Base-by-base conservation (phyloP, 2,888 invertebrate genomes). In the Hyalella azteca region DNA sequence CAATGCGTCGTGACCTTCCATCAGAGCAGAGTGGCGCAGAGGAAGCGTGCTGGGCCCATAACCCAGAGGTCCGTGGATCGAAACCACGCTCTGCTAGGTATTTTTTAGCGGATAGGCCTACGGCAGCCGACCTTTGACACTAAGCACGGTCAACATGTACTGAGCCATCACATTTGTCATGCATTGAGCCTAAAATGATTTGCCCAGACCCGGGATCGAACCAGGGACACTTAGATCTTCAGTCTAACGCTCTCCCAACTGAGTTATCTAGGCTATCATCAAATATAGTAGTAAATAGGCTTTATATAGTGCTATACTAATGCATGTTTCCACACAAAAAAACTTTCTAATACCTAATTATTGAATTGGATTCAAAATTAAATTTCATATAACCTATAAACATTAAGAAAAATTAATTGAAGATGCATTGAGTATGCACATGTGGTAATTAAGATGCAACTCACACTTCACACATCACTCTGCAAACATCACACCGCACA, bases 201-300 rank as follows among this genome's bases (percentile, higher is more conserved):
- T 79, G 79, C 75, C 79, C 79, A 79, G 79, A 81, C 81, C 73
- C 78, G 81, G 81, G 81, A 81, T 81, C 81, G 81, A 81, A 81
- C 78, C 78, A 73, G 81, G 81, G 81, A 81, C 81, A 48, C 78
- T 78, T 81, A 81, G 73, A 80, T 80, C 80, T 80, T 80, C 80
- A 80, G 80, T 80, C 80, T 80, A 78, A 80, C 80, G 80, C 80
- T 80, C 80, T 80, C 80, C 80, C 80, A 78, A 80, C 80, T 80
- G 80, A 80, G 80, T 78, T 80, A 80, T 80, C 79, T 79, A 79
- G 79, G 73, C 73, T 1, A 19, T 3, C 13, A 15, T 45, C 45
- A 19, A 15, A 15, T 45, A 1, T 1, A 45, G 1, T 45, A 15
- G 45, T 11, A 15, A n/a, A n/a, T n/a, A n/a, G n/a, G n/a, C n/a